phyloP scores from a whole-genome alignment of 2,797 vertebrate species.

The Percopsis omiscomaycus region DNA sequence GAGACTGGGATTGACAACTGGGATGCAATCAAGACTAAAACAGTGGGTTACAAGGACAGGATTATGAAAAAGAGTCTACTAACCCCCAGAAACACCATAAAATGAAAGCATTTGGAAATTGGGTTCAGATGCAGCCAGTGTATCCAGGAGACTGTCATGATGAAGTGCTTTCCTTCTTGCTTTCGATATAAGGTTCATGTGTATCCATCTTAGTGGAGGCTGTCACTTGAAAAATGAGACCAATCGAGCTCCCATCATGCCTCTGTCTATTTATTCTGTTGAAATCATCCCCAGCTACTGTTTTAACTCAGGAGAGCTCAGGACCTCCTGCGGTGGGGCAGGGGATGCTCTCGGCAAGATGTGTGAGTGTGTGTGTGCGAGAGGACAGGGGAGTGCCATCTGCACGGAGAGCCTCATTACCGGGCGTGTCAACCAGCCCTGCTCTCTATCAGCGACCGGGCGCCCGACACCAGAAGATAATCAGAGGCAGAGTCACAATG shows the following conservation, averaged over 20 bases:
- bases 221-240: slow-evolving; percentile 37
- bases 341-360: slow-evolving; percentile 13
- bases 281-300: slow-evolving; percentile 48
- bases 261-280: slow-evolving; percentile 43
- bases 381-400: slow-evolving; percentile 51
- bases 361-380: slow-evolving; percentile 23
- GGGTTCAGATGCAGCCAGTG: background rate
- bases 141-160: background rate
- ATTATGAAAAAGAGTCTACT: slow-evolving; percentile 20
- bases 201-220: slow-evolving; percentile 8
- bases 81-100: slow-evolving; percentile 3
- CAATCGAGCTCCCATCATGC: slow-evolving; percentile 39
- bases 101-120: slow-evolving; percentile 3
- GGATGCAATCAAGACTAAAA: slow-evolving; percentile 34
- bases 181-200: slow-evolving; percentile 1
- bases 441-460: slow-evolving; percentile 61
- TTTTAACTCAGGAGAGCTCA: slow-evolving; percentile 54
- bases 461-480: slow-evolving; percentile 65
- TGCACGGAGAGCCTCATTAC: slow-evolving; percentile 73
- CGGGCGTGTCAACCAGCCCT: slow-evolving; percentile 67
- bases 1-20: slow-evolving; percentile 36
- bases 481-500: slow-evolving; percentile 40
- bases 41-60: slow-evolving; percentile 21
- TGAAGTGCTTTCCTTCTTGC: background rate
- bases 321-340: slow-evolving; percentile 47